Evolutionary conservation across 2,888 invertebrate species (phyloP).

Genomic region (Luperina testacea): DNA sequence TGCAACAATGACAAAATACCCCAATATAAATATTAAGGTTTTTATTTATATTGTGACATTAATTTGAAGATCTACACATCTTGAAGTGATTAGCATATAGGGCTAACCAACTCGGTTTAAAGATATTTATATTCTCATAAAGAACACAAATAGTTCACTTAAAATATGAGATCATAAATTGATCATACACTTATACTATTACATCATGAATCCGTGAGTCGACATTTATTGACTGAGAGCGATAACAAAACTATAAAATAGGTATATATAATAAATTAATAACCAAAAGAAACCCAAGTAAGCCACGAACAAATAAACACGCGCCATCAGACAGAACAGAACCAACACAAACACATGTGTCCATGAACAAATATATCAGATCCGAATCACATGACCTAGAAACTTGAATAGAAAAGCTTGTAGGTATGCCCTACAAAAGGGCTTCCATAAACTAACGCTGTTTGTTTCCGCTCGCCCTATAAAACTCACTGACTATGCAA

Average conservation of each 20-base stretch:
- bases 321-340: background rate
- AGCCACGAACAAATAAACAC: conserved; percentile 10
- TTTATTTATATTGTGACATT: background rate
- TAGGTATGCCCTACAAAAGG: conserved; percentile 65
- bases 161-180: too few species aligned
- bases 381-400: conserved; percentile 65
- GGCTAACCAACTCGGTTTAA: too few species aligned
- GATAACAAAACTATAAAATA: too few species aligned
- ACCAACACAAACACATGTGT: background rate
- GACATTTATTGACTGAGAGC: too few species aligned
- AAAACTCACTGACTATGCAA: conserved; percentile 71
- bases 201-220: too few species aligned
- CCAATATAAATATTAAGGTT: background rate
- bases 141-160: too few species aligned
- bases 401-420: conserved; percentile 62
- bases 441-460: conserved; percentile 55
- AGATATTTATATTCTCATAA: too few species aligned
- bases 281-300: background rate
- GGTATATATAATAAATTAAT: too few species aligned
- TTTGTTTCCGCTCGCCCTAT: conserved; percentile 76
- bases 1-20: background rate
- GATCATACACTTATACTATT: too few species aligned
- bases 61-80: background rate
- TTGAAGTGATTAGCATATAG: background rate
- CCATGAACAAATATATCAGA: conserved; percentile 34